Conservation (phyloP, 64 coral and sea anemone species). For the Stylophora pistillata region DNA sequence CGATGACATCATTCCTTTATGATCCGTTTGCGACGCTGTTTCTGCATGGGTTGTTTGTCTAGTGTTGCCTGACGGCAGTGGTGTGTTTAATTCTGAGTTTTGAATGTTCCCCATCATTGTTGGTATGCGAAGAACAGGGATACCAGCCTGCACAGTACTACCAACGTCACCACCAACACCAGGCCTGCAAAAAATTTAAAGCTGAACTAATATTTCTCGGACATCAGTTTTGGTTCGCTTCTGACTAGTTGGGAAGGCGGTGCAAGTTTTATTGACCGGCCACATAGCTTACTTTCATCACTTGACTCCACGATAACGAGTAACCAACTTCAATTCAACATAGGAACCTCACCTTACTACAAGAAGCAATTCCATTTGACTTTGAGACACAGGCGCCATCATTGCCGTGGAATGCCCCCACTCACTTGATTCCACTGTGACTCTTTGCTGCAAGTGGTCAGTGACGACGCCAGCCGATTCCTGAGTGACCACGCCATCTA, state of each 20-base stretch:
- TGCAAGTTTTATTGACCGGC: no score
- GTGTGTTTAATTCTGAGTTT: constrained; percentile 5
- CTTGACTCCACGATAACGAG: no score
- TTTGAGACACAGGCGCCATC: constrained; percentile 4
- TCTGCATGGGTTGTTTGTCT: not conserved
- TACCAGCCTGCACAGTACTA: not conserved
- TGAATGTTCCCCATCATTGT: constrained; percentile 14
- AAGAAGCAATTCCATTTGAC: constrained; percentile 33
- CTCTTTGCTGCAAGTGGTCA: not conserved
- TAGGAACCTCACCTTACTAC: not conserved
- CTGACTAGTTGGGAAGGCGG: no score
- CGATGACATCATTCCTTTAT: not conserved
- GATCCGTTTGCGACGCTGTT: constrained; percentile 31
- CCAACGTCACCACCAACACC: not conserved
- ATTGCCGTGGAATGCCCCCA: not conserved
- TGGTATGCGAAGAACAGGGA: constrained; percentile 38
- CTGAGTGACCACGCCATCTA: not conserved
- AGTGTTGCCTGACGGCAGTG: not conserved
- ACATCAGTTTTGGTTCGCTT: no score
- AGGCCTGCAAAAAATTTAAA: not conserved
- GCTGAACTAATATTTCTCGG: no score
- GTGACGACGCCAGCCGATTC: not conserved
- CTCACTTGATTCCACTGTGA: not conserved
- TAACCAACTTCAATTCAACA: not conserved
- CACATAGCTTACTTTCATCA: no score